A percentile compares a stretch with the other conserved stretches of the same genome.
Evolutionary conservation across 2,113 vertebrate species (phyloP).

Genomic region (Dicerorhinus sumatrensis): DNA sequence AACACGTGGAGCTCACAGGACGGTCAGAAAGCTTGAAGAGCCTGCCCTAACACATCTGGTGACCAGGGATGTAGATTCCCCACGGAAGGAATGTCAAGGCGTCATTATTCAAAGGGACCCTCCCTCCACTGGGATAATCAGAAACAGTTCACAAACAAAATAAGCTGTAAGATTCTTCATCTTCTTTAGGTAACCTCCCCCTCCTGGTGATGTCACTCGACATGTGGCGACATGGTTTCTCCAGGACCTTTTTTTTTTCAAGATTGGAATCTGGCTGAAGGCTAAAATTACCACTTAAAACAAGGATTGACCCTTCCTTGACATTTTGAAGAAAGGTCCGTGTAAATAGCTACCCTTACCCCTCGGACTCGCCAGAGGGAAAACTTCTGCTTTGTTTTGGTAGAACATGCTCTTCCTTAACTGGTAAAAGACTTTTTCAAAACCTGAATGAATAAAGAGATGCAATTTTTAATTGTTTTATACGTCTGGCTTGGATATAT

Average conservation of each 20-base stretch:
- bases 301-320: background rate
- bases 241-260: background rate
- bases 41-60: slow-evolving; percentile 32
- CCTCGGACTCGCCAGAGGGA: rapidly evolving
- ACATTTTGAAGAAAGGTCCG: background rate
- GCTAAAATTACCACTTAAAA: background rate
- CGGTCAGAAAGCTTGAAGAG: background rate
- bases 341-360: rapidly evolving
- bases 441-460: background rate
- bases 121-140: background rate
- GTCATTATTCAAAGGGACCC: slow-evolving; percentile 22
- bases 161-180: background rate
- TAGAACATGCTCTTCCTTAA: background rate
- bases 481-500: background rate
- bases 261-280: slow-evolving; percentile 1
- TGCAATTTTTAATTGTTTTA: background rate
- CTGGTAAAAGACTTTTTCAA: background rate
- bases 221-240: background rate
- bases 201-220: background rate
- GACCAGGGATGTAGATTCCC: background rate
- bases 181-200: background rate
- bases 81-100: background rate
- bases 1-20: background rate
- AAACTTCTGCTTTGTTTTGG: background rate
- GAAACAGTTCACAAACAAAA: slow-evolving; percentile 59